phyloP scores from a whole-genome alignment of 2,888 invertebrate species.

The Xestia rhomboidea region DNA sequence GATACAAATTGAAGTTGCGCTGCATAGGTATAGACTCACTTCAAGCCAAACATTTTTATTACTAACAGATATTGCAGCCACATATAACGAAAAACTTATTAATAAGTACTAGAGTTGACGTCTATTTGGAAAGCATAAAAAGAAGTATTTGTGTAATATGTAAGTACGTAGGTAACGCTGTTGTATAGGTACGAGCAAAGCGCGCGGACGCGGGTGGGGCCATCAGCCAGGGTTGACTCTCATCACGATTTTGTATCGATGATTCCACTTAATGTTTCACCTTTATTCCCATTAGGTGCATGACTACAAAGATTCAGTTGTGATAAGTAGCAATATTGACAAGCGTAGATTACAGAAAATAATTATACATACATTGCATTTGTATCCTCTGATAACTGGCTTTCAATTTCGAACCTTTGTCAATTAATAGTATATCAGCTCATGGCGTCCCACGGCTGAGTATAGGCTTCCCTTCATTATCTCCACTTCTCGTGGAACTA shows the following conservation, averaged over 20 bases:
- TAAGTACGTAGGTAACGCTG: constrained; percentile 8
- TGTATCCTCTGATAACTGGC: neutral
- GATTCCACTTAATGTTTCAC: neutral
- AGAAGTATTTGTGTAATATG: constrained; percentile 34
- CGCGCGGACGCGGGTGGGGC: constrained; percentile 45
- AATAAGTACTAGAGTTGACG: neutral
- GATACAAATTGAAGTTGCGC: neutral
- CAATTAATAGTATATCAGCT: neutral
- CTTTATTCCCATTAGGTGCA: neutral
- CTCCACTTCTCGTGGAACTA: neutral
- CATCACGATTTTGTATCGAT: constrained; percentile 33
- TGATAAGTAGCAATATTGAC: neutral
- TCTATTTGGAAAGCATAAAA: constrained; percentile 11
- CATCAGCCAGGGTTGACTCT: constrained; percentile 12
- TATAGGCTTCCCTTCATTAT: neutral
- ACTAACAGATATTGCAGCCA: neutral
- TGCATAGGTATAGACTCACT: neutral
- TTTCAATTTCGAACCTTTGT: neutral
- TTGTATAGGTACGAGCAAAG: constrained; percentile 14
- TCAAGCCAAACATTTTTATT: neutral
- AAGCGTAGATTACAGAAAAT: neutral
- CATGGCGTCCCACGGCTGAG: neutral
- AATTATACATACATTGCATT: neutral
- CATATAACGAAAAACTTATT: neutral
- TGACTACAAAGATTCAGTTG: neutral